A percentile compares a stretch with the other conserved stretches of the same genome.
Evolutionary conservation across 2,113 vertebrate genomes (phyloP).

Genomic region (Lamprologus lemairii): DNA sequence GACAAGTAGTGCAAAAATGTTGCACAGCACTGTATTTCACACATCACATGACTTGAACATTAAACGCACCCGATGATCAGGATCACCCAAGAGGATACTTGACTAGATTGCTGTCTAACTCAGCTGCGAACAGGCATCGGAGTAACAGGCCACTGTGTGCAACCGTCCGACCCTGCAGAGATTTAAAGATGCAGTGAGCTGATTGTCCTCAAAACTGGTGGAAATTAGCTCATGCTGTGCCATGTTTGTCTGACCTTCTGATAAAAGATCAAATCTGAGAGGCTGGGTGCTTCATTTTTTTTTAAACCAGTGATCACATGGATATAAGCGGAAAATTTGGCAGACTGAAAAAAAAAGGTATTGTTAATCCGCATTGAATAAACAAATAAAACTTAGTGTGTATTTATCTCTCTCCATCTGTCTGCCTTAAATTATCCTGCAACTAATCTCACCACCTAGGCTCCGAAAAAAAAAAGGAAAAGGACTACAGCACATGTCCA

Average conservation of each 20-base stretch:
- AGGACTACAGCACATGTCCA: not conserved
- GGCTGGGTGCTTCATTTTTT: not conserved
- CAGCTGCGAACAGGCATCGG: not conserved
- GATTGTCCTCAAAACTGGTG: slow-evolving; percentile 8
- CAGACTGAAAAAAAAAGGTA: not conserved
- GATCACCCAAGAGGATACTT: not conserved
- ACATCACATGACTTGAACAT: not conserved
- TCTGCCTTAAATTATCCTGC: slow-evolving; percentile 14
- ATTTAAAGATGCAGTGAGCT: slow-evolving; percentile 38
- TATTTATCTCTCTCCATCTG: slow-evolving; percentile 47
- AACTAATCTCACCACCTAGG: slow-evolving; percentile 16
- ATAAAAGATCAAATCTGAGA: slow-evolving; percentile 25
- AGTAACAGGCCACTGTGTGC: slow-evolving; percentile 3
- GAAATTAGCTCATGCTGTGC: slow-evolving; percentile 44
- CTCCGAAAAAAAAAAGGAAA: not conserved
- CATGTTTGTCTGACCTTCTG: slow-evolving; percentile 20
- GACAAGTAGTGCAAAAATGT: not conserved
- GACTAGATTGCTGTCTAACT: not conserved
- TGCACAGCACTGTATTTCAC: not conserved
- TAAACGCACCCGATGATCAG: not conserved
- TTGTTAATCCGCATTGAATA: slow-evolving; percentile 25
- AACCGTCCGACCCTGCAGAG: slow-evolving; percentile 9
- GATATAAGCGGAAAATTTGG: not conserved
- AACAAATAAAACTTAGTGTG: slow-evolving; percentile 13
- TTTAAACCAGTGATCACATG: slow-evolving; percentile 22